Base-by-base conservation (phyloP, 1,140 invertebrate species). In the Pentalonia nigronervosa region DNA sequence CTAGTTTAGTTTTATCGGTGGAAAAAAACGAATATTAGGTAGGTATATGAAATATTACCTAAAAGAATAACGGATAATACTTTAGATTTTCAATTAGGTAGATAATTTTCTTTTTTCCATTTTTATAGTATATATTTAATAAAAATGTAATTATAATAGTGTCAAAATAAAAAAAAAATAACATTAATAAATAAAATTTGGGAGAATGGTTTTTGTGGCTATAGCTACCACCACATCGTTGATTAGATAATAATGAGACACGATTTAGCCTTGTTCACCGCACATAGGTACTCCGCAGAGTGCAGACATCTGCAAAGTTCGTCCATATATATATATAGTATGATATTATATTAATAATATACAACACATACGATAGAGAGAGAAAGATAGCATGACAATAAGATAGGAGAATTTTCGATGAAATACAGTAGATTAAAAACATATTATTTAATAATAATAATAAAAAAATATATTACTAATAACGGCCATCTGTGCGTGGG, bases 341-440 rank as follows among this genome's bases (percentile, higher is more conserved):
- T 81, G 67, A 81, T 67, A 90, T 90, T 90, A 90, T n/a, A n/a
- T n/a, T n/a, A n/a, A 91, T 91, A 90, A 81, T 91, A 81, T 48
- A 92, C 87, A 56, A 47, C 34, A 89, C 87, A 89, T 23, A 7
- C 34, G 1, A 9, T 2, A 88, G n/a, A n/a, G 45, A 50, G 45
- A 56, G 23, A 56, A 48, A 47, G 30, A 87, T 84, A 34, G 20
- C 11, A 81, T 7, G 41, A 84, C 23, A 84, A 23, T 36, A 34
- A 41, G 23, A 25, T 20, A 56, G n/a, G 50, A 20, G 48, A 36
- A n/a, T 88, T 88, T 88, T 53, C 17, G 34, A 89, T 53, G 25
- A 86, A 53, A 89, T 56, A 36, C 23, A 53, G 25, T 25, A 89
- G 9, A 50, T 88, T 67, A 67, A 67, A 11, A 67, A n/a, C 60